Evolutionary conservation across 2,888 invertebrate species (phyloP).

Genomic region (Apotomis turbidana): DNA sequence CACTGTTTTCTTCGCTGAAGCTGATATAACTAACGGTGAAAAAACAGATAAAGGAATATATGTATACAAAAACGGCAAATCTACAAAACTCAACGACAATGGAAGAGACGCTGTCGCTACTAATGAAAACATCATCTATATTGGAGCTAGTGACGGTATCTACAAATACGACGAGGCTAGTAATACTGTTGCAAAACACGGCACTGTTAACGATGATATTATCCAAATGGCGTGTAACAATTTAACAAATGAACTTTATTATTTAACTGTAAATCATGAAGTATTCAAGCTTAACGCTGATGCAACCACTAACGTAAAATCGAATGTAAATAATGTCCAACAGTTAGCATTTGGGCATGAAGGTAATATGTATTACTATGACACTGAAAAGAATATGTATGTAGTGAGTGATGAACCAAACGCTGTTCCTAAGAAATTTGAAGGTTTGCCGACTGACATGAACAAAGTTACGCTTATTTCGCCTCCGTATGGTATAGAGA

Average conservation of each 20-base stretch:
- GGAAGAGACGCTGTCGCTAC: slow-evolving; percentile 30
- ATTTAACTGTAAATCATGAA: slow-evolving; percentile 27
- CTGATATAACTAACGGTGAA: slow-evolving; percentile 10
- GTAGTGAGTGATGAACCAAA: background rate
- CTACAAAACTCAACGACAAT: slow-evolving; percentile 24
- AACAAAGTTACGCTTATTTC: slow-evolving; percentile 1
- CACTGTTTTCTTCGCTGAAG: slow-evolving; percentile 34
- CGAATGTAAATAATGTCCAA: slow-evolving; percentile 9
- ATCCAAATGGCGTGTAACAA: slow-evolving; percentile 24
- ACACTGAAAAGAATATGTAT: slow-evolving; percentile 24
- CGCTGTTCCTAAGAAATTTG: slow-evolving; percentile 13
- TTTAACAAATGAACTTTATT: slow-evolving; percentile 25
- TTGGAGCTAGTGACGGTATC: slow-evolving; percentile 29
- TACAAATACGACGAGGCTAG: slow-evolving; percentile 25
- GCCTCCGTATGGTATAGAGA: slow-evolving; percentile 1
- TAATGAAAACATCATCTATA: slow-evolving; percentile 10
- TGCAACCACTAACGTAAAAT: slow-evolving; percentile 3
- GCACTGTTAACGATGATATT: slow-evolving; percentile 25
- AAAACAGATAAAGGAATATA: slow-evolving; percentile 18
- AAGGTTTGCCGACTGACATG: slow-evolving; percentile 12
- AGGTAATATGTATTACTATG: slow-evolving; percentile 22
- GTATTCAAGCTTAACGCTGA: slow-evolving; percentile 18
- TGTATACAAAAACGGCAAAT: slow-evolving; percentile 5
- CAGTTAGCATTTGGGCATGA: slow-evolving; percentile 25
- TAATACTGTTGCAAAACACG: slow-evolving; percentile 27